Base-by-base conservation (phyloP, 1,140 invertebrate genomes). In the Mamestra configurata region DNA sequence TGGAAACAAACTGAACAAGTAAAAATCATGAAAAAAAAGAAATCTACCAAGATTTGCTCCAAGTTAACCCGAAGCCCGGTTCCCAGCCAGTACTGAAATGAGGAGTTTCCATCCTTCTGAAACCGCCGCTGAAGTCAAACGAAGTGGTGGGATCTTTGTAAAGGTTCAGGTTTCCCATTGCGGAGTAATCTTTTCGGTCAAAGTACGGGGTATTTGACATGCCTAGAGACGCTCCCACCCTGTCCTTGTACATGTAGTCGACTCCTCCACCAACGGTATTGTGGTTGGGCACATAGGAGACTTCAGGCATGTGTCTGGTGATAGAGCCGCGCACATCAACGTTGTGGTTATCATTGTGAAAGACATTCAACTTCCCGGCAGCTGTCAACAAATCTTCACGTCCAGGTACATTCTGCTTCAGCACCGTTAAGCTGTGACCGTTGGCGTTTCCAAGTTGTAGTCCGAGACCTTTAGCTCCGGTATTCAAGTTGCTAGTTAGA, bases 91-190 rank as follows among this genome's bases (percentile, higher is more conserved):
- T 87, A 3, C 66, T 84, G 0, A 88, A 76, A 55, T 78, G 86
- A 0, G 89, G 86, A 8, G 86, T 86, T 4, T 88, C 79, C 4
- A 86, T 85, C 20, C 82, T 87, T 20, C 79, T 84, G 20, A 81
- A 80, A 4, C 91, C 91, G 18, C 88, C 90, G 77, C 82, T 88
- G 55, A 91, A 86, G 79, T 92, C 90, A 51, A 92, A 27, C 0
- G 89, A 88, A 0, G 85, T 84, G 24, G 79, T 75, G 4, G 86
- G 86, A 27, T 79, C 82, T 5, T 77, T 79, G 83, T 88, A 92
- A 59, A 92, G 80, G 73, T 91, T 91, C 24, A 92, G 61, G 35
- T 92, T 90, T 7, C 89, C 89, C 87, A 89, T 88, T 4, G 87
- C 86, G 15, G 89, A 90, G 53, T 85, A 83, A 70, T 92, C 90